Percentiles rank a stretch among this genome's conserved stretches.
phyloP scores from a whole-genome alignment of 2,113 vertebrate species.

The Tupaia tana region DNA sequence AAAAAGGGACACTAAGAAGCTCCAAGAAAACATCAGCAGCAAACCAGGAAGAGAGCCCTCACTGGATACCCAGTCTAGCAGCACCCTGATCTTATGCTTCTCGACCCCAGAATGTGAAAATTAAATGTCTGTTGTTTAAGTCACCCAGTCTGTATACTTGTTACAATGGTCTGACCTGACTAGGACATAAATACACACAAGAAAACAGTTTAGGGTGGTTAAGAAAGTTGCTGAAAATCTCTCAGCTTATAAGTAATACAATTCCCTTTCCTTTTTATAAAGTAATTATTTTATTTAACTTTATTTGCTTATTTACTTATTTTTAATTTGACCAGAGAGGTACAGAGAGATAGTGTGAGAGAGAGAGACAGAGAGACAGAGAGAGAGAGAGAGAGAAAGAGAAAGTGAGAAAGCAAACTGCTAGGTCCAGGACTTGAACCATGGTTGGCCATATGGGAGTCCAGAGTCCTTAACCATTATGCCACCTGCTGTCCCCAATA shows the following conservation, averaged over 20 bases:
- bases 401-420: too few relatives aligned
- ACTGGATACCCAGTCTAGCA: not conserved
- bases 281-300: too few relatives aligned
- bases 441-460: too few relatives aligned
- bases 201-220: not conserved
- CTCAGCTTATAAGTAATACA: slow-evolving; percentile 7
- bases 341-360: too few relatives aligned
- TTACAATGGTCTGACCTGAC: not conserved
- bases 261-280: not conserved
- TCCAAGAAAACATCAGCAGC: not conserved
- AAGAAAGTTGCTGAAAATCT: not conserved
- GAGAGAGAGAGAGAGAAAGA: too few relatives aligned
- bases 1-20: too few relatives aligned
- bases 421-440: too few relatives aligned
- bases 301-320: too few relatives aligned
- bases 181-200: not conserved
- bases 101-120: not conserved
- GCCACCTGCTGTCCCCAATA: too few relatives aligned
- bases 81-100: not conserved
- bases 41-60: not conserved
- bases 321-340: too few relatives aligned
- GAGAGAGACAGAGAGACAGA: too few relatives aligned
- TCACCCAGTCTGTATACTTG: not conserved
- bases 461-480: too few relatives aligned
- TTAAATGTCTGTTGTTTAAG: not conserved